These are phyloP conservation scores for Cantharis rufa DNA, from an alignment of 2,888 invertebrate species.

Conservation along the genomic window DNA sequence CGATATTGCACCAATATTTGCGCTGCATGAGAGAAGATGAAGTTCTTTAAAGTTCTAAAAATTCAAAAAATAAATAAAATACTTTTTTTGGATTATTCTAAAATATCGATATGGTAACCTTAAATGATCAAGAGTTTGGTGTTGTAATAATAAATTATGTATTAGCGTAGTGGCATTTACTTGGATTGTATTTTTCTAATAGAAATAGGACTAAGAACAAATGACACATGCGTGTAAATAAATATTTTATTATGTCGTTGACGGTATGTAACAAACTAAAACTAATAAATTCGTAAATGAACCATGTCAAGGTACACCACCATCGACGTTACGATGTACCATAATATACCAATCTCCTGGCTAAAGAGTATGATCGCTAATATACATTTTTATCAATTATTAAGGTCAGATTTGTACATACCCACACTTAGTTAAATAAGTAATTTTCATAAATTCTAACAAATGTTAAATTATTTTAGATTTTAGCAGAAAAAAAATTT, in stretches of 20 bases:
- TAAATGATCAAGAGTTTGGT: not conserved
- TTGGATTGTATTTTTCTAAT: not conserved
- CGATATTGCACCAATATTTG: too few species aligned
- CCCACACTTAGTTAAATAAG: too few species aligned
- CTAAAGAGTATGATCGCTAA: constrained; percentile 27
- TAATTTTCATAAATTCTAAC: too few species aligned
- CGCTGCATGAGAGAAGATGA: too few species aligned
- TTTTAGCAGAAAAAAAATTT: too few species aligned
- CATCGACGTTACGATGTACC: constrained; percentile 21
- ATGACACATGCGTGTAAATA: not conserved
- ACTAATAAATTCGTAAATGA: constrained; percentile 16
- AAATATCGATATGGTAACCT: too few species aligned
- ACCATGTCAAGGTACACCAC: constrained; percentile 31
- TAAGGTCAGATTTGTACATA: constrained; percentile 25
- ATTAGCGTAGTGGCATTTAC: not conserved
- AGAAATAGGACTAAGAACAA: not conserved
- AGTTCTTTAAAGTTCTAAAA: too few species aligned
- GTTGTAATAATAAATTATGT: not conserved
- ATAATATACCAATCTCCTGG: constrained; percentile 22
- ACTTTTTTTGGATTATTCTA: too few species aligned
- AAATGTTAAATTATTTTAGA: too few species aligned
- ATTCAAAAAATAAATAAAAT: too few species aligned
- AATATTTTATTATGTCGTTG: not conserved
- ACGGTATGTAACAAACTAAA: not conserved
- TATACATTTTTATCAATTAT: constrained; percentile 29